phyloP scores from a whole-genome alignment of 2,113 vertebrate genomes.

The Talpa occidentalis region DNA sequence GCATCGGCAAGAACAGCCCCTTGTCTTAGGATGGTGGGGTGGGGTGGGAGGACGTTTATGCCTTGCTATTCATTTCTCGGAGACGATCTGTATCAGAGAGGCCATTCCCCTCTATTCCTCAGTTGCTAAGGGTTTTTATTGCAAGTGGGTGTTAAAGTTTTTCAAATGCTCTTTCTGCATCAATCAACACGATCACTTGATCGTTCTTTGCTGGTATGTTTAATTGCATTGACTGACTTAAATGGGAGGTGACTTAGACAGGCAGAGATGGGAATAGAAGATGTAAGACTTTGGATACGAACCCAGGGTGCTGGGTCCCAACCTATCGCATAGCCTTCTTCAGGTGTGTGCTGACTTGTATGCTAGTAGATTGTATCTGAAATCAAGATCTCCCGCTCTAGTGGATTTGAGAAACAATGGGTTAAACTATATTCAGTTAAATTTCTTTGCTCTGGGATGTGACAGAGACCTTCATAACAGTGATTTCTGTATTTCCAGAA shows the following conservation, averaged over 20 bases:
- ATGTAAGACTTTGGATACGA: neutral
- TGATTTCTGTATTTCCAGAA: neutral
- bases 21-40: too few relatives aligned
- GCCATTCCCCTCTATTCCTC: neutral
- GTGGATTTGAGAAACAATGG: neutral
- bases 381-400: neutral
- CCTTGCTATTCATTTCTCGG: neutral
- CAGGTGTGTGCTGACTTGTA: neutral
- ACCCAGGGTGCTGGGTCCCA: neutral
- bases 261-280: neutral
- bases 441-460: neutral
- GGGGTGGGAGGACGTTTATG: too few relatives aligned
- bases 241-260: neutral
- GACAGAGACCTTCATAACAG: neutral
- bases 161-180: neutral
- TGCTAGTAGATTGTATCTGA: neutral
- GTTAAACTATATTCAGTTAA: neutral
- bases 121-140: neutral
- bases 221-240: neutral
- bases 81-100: neutral
- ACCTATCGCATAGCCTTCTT: neutral
- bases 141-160: neutral
- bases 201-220: neutral
- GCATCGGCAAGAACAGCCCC: too few relatives aligned
- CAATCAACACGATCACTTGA: neutral